These are phyloP conservation scores for Anarhynchus alexandrinus DNA, from an alignment of 2,113 vertebrate species.

Conservation along the genomic window DNA sequence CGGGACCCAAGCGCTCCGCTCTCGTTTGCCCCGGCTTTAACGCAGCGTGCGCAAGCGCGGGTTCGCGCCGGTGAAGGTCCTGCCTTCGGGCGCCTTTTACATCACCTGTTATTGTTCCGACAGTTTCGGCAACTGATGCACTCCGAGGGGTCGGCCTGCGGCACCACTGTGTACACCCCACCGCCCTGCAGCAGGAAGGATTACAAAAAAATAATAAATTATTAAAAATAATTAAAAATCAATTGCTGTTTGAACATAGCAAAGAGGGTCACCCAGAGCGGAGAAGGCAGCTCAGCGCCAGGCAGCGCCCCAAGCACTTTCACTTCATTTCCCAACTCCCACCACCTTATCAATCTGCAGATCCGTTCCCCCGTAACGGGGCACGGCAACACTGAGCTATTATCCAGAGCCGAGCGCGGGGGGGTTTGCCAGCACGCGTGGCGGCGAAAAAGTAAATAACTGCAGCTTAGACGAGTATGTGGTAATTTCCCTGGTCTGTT, in stretches of 20 bases:
- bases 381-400: neutral
- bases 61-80: rapidly evolving
- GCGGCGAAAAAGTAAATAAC: conserved; percentile 50
- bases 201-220: neutral
- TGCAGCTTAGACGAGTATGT: conserved; percentile 8
- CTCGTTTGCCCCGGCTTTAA: neutral
- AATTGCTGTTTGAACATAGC: rapidly evolving
- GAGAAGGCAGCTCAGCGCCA: neutral
- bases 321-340: neutral
- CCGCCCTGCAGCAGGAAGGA: conserved; percentile 75
- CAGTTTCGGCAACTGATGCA: conserved; percentile 92
- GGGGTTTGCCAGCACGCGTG: neutral
- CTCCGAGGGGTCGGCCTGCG: conserved; percentile 82
- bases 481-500: conserved; percentile 57
- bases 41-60: rapidly evolving
- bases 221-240: neutral
- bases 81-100: rapidly evolving
- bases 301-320: neutral
- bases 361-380: neutral
- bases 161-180: conserved; percentile 79
- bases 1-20: neutral
- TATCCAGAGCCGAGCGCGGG: neutral
- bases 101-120: conserved; percentile 95
- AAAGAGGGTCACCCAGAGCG: neutral
- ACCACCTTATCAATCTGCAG: neutral